Evolutionary conservation across 2,888 invertebrate genomes (phyloP).

Genomic region (Zeuzera pyrina): DNA sequence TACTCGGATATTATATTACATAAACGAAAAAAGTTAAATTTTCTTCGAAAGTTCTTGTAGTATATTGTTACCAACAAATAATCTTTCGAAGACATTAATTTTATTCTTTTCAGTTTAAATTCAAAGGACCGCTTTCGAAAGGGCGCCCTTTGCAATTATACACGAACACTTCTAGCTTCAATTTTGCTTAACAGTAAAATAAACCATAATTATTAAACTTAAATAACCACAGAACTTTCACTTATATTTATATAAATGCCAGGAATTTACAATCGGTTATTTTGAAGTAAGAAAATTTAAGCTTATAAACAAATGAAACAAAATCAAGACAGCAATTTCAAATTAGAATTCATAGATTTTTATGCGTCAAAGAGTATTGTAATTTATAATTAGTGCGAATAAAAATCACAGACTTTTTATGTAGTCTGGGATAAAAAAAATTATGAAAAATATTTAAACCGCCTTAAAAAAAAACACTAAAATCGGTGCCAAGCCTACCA

Average conservation of each 20-base stretch:
- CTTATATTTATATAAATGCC: neutral
- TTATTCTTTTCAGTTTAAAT: slow-evolving; percentile 26
- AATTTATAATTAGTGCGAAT: neutral
- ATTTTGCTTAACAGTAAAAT: neutral
- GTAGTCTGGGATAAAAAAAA: too few relatives aligned
- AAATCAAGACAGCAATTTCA: neutral
- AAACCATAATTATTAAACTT: neutral
- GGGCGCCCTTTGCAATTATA: slow-evolving; percentile 29
- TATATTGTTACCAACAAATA: slow-evolving; percentile 38
- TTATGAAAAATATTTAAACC: too few relatives aligned
- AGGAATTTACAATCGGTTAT: neutral
- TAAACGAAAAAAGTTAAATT: slow-evolving; percentile 32
- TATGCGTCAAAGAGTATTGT: neutral
- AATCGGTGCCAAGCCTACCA: too few relatives aligned
- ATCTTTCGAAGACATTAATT: slow-evolving; percentile 47
- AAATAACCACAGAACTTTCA: neutral
- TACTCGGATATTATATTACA: slow-evolving; percentile 32
- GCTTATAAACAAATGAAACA: neutral
- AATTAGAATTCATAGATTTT: neutral
- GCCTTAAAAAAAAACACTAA: too few relatives aligned
- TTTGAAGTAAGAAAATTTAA: neutral
- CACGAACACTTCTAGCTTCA: slow-evolving; percentile 22
- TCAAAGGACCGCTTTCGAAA: slow-evolving; percentile 30
- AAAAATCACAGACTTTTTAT: too few relatives aligned
- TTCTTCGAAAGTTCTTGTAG: slow-evolving; percentile 51